A percentile compares a stretch with the other conserved stretches of the same genome.
Conservation (phyloP, 2,113 vertebrate species). For the Archilochus colubris region DNA sequence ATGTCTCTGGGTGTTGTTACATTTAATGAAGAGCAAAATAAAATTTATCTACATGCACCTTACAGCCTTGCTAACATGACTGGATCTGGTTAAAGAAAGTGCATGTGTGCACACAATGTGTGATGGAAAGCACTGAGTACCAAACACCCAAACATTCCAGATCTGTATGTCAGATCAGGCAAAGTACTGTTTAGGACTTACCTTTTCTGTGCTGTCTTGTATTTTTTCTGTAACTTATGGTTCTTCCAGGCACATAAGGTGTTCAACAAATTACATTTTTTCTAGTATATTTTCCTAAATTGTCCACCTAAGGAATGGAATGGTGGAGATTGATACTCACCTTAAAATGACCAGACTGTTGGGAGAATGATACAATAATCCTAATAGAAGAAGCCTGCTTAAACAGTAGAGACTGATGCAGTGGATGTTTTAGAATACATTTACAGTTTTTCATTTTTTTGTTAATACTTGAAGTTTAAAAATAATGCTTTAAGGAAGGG, state of each 20-base stretch:
- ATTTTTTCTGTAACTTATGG: neutral
- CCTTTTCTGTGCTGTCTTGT: neutral
- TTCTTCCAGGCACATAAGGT: neutral
- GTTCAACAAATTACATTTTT: accelerated
- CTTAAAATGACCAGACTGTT: neutral
- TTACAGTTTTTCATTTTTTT: neutral
- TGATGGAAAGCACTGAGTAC: neutral
- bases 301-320: neutral
- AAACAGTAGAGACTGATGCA: neutral
- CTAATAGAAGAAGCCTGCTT: neutral
- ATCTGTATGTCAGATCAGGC: neutral
- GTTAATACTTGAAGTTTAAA: neutral
- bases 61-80: neutral
- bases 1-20: neutral
- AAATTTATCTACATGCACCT: neutral
- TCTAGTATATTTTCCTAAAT: neutral
- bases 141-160: neutral
- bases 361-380: neutral
- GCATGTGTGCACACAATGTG: too few species aligned
- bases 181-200: neutral
- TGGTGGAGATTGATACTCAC: neutral
- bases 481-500: neutral
- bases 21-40: neutral
- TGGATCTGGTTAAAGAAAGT: neutral
- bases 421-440: neutral